Evolutionary conservation across 2,888 invertebrate genomes (phyloP), one percentile per base, ranked within the genome.

Genomic region (Coelinius sp.): DNA sequence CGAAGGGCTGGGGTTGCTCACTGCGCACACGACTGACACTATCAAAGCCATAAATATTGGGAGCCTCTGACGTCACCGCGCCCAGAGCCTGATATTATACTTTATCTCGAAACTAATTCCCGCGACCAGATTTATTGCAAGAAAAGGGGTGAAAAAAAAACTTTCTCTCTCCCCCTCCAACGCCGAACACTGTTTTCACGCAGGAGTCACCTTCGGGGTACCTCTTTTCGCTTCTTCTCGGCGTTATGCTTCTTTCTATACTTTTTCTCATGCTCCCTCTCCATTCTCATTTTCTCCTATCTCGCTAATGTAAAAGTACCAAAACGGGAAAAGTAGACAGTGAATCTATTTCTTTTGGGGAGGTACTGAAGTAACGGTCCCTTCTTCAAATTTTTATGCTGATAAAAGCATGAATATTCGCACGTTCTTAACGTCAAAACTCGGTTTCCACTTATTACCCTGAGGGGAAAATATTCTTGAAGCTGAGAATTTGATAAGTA

Each of bases 61-160:
- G 83, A 83, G 85, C 82, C 86, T 86, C 87, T 86, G 87, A 86
- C 86, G 85, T 86, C 85, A 85, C 84, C 76, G 85, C 82, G 80
- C 81, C 84, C 85, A 83, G 83, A 83, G 85, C 84, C 86, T 85
- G 87, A 87, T 87, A 87, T 87, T 87, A 87, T 87, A 86, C 87
- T 87, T 87, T 87, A 87, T 87, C 87, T 87, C 86, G 81, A 87
- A 87, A 87, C 87, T 87, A 87, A 87, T 87, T 87, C 87, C 86
- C 85, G 85, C 84, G 85, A 81, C 81, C 86, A 87, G 87, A 87
- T 87, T 87, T 87, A 87, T 87, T 84, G 86, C 87, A 82, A 85
- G 85, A 85, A 84, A 85, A 49, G 46, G 85, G 84, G 85, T 83
- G 82, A 85, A 86, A 86, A 80, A 79, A 53, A 59, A 63, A 49